Evolutionary conservation across 1,140 invertebrate species (phyloP).

Genomic region (Cydia amplana): DNA sequence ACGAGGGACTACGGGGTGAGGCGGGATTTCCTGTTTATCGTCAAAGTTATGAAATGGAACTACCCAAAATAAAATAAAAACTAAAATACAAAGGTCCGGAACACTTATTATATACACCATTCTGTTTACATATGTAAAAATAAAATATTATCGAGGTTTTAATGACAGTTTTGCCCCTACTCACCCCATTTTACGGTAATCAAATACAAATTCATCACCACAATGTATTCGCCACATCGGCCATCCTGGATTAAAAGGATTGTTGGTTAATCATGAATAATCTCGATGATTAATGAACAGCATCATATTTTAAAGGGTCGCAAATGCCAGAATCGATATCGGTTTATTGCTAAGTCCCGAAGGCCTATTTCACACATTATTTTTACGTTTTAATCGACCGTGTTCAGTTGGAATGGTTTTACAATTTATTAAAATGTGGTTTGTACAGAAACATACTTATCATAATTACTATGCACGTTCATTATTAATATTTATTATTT

Average conservation of each 20-base stretch:
- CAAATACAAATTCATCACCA: too few species aligned
- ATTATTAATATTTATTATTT: not conserved
- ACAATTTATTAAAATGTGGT: not conserved
- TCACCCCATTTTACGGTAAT: too few species aligned
- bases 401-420: not conserved
- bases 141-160: too few species aligned
- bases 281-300: conserved; percentile 6
- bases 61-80: too few species aligned
- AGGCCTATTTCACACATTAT: not conserved
- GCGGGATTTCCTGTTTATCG: too few species aligned
- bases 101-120: too few species aligned
- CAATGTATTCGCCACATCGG: conserved; percentile 2
- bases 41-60: too few species aligned
- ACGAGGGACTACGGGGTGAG: too few species aligned
- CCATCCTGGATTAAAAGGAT: not conserved
- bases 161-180: too few species aligned
- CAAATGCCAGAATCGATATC: not conserved
- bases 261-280: not conserved
- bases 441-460: not conserved
- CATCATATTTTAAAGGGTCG: not conserved
- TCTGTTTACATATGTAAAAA: too few species aligned
- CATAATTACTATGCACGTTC: not conserved
- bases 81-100: too few species aligned
- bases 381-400: not conserved
- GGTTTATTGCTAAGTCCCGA: not conserved